A percentile compares a stretch with the other conserved stretches of the same genome.
These are phyloP conservation scores for Portunus trituberculatus DNA, from an alignment of 1,140 invertebrate genomes.

Conservation along the genomic window DNA sequence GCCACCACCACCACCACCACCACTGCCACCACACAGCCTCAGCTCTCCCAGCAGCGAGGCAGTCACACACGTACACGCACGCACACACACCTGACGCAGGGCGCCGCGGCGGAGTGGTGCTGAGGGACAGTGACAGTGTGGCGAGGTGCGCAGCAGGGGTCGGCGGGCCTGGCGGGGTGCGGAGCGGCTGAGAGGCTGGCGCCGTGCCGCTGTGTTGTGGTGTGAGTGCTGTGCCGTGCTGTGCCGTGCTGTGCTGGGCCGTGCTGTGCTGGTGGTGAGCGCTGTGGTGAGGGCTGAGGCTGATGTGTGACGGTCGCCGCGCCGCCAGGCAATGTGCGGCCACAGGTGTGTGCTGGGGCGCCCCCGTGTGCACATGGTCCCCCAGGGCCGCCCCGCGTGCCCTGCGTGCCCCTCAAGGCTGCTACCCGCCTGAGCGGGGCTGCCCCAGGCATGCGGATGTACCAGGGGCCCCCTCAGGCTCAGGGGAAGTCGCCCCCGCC, in stretches of 20 bases:
- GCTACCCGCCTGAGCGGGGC: not conserved
- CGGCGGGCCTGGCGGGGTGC: not conserved
- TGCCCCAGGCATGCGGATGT: conserved; percentile 61
- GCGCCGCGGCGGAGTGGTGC: not conserved
- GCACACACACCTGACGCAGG: not conserved
- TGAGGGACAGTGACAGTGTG: conserved; percentile 15
- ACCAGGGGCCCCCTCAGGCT: conserved; percentile 66
- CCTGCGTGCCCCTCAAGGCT: conserved; percentile 21
- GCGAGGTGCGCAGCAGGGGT: not conserved
- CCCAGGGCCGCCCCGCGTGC: conserved; percentile 25
- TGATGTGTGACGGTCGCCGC: conserved; percentile 57
- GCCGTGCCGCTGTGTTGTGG: not conserved
- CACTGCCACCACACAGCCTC: conserved; percentile 53
- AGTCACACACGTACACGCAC: too few relatives aligned
- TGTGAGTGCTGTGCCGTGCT: conserved; percentile 29
- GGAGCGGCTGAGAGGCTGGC: not conserved
- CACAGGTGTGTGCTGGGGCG: conserved; percentile 48
- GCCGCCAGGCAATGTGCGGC: conserved; percentile 60
- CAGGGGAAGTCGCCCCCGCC: conserved; percentile 57
- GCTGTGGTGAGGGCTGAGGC: conserved; percentile 4
- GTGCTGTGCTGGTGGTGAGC: conserved; percentile 41
- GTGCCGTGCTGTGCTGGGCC: conserved; percentile 7
- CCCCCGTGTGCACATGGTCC: conserved; percentile 48
- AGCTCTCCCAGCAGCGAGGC: not conserved
- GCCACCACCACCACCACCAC: conserved; percentile 29